phyloP scores from a whole-genome alignment of 2,888 invertebrate species.

The Matsumyia berberina region DNA sequence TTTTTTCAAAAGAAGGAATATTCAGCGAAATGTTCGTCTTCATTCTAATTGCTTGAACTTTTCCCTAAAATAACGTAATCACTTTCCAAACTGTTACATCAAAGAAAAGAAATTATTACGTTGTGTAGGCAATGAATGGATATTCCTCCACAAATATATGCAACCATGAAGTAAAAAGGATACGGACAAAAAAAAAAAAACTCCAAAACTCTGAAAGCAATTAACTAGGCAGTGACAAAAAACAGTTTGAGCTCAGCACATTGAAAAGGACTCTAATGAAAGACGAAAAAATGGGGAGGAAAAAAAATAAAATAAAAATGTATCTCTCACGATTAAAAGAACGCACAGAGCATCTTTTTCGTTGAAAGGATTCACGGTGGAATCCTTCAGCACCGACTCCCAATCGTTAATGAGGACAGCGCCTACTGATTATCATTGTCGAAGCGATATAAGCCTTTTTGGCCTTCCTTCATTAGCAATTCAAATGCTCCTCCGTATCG shows the following conservation, averaged over 20 bases:
- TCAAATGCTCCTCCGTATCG: slow-evolving; percentile 55
- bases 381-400: slow-evolving; percentile 25
- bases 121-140: slow-evolving; percentile 6
- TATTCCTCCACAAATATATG: background rate
- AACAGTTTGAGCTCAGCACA: slow-evolving; percentile 20
- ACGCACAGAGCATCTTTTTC: slow-evolving; percentile 9
- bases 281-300: slow-evolving; percentile 2
- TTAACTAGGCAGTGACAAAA: slow-evolving; percentile 46
- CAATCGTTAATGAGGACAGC: slow-evolving; percentile 46
- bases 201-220: slow-evolving; percentile 44
- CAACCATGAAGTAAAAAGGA: background rate
- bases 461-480: slow-evolving; percentile 70
- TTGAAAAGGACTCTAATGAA: slow-evolving; percentile 59
- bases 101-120: slow-evolving; percentile 56
- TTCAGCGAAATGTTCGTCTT: background rate
- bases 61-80: slow-evolving; percentile 53
- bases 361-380: slow-evolving; percentile 56
- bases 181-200: background rate
- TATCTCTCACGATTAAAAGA: slow-evolving; percentile 24
- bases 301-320: slow-evolving; percentile 2
- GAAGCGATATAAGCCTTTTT: slow-evolving; percentile 46
- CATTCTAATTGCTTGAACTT: slow-evolving; percentile 44
- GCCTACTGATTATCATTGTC: slow-evolving; percentile 62
- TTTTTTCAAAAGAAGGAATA: slow-evolving; percentile 27
- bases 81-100: slow-evolving; percentile 61